These are phyloP conservation scores for Opisthograptis luteolata DNA, from an alignment of 2,888 invertebrate species.

Conservation along the genomic window DNA sequence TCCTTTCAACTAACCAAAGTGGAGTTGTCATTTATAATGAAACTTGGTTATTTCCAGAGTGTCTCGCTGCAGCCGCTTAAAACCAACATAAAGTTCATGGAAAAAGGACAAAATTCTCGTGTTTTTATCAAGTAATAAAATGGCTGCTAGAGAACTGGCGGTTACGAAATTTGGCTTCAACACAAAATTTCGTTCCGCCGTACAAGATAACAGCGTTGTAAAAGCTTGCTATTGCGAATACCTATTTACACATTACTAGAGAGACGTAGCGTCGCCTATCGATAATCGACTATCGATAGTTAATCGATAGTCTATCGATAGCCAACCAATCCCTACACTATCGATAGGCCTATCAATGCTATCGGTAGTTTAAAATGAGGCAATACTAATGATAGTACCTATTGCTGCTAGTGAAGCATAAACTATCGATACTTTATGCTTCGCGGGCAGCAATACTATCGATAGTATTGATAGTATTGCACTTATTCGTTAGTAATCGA, in stretches of 20 bases:
- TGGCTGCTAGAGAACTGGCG: conserved; percentile 50
- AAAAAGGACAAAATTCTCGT: conserved; percentile 53
- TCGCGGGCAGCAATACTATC: no score
- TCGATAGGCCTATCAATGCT: no score
- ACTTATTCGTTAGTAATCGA: no score
- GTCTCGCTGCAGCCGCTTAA: conserved; percentile 40
- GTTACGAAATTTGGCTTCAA: conserved; percentile 60
- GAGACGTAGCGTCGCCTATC: no score
- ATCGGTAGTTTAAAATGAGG: no score
- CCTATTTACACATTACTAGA: conserved; percentile 24
- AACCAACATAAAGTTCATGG: conserved; percentile 49
- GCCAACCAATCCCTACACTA: no score
- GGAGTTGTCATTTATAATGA: conserved; percentile 39
- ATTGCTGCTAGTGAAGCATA: no score
- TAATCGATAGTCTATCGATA: no score
- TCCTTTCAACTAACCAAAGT: conserved; percentile 33
- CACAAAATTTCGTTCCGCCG: conserved; percentile 52
- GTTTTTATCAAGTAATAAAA: conserved; percentile 71
- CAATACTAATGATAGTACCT: no score
- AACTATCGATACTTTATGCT: no score
- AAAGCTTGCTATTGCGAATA: conserved; percentile 48
- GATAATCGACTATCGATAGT: no score
- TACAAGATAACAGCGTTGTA: conserved; percentile 48
- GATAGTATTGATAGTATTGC: no score
- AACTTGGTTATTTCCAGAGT: conserved; percentile 45